phyloP scores from a whole-genome alignment of 2,113 vertebrate genomes.

The Prolemur simus region DNA sequence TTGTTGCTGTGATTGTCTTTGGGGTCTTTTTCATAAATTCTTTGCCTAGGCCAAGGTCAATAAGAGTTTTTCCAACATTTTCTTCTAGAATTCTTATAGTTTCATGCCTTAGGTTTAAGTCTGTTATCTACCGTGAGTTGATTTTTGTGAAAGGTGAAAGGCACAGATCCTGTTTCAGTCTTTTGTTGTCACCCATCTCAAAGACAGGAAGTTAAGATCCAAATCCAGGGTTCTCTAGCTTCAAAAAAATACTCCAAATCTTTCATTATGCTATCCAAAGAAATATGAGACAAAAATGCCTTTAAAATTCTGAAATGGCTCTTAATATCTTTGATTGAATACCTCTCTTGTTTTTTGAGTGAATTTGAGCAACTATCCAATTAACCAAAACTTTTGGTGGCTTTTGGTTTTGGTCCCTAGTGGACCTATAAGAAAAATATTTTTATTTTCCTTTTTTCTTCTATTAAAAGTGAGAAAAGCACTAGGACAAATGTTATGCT shows the following conservation, averaged over 20 bases:
- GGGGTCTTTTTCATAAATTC: no score
- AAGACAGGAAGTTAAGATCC: neutral
- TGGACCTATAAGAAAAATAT: neutral
- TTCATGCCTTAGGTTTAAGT: no score
- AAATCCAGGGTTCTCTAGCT: neutral
- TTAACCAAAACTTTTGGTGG: neutral
- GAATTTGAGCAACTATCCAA: neutral
- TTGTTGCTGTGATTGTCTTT: no score
- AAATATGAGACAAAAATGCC: neutral
- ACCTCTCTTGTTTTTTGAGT: neutral
- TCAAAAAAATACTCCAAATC: neutral
- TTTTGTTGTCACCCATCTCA: neutral
- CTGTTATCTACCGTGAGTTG: no score
- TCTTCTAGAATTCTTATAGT: no score
- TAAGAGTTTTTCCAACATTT: no score
- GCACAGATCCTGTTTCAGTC: no score
- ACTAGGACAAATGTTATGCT: neutral
- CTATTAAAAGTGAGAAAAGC: neutral
- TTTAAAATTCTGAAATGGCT: conserved; percentile 11
- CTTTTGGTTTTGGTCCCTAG: neutral
- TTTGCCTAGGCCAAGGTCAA: no score
- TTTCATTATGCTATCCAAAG: neutral
- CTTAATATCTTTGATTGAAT: neutral
- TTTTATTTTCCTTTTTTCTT: conserved; percentile 14
- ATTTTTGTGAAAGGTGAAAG: no score